Base-by-base conservation (phyloP, 2,113 vertebrate species). In the Neomonachus schauinslandi region DNA sequence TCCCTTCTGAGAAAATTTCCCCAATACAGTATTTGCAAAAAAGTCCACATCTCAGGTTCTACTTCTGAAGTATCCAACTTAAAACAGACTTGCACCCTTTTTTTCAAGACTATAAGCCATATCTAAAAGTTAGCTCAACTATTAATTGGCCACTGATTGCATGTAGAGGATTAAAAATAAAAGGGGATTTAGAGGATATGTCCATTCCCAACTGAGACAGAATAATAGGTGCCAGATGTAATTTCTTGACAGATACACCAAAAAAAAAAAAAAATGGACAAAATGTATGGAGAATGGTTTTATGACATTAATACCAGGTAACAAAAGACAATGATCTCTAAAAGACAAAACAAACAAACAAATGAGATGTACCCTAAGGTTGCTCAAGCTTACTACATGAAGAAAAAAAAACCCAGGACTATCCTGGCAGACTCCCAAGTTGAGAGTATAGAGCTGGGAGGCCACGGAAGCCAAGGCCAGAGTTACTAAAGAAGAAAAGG, bases 111-210 rank as follows among this genome's bases (percentile, higher is more conserved):
- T 71, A 89, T 63, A 94, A 94, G 11, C 31, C 13, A 69, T 76
- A 81, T 90, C 61, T 84, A 82, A 96, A 92, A 90, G 63, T 57
- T 24, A 93, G 57, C 59, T 77, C 42, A 72, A 79, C 39, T 76
- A 88, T 77, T 95, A 96, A 77, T 19, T 95, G 72, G 71, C 55
- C 26, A 39, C 7, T 42, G 59, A 59, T 24, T 46, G 10, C 55
- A 65, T 42, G 26, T 22, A 93, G 31, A 93, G 6, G 49, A 57
- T 85, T 76, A 82, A 79, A 92, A 92, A 55, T 28, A 24, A 79
- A 92, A 92, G 31, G 4, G 28, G n/a, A 63, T 83, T 76, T 71
- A 85, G 42, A 74, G 28, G 39, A 55, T 24, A 31, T 22, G 4
- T 72, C 24, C 28, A 49, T 87, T 87, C 4, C 5, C 10, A 87